Evolutionary conservation across 2,888 invertebrate genomes (phyloP), one percentile per base, ranked within the genome.

Genomic region (Drosophila acutilabella): DNA sequence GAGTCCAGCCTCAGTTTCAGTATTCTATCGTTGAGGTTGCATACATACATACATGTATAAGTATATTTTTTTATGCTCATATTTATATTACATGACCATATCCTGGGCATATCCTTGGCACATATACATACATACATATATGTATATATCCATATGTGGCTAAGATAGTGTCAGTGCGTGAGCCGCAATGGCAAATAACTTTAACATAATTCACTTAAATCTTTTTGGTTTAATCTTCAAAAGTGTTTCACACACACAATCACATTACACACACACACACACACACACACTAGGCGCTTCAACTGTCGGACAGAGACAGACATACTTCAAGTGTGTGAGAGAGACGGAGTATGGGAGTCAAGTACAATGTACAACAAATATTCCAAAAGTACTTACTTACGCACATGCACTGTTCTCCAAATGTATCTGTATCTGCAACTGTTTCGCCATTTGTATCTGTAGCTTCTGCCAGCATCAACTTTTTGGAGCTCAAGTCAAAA

Each of bases 181-280:
- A 61, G 84, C 48, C 65, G 66, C 65, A 58, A 66, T 57, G 84
- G 77, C 81, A 78, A 87, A 87, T 81, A 83, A 83, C 83, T 83
- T 83, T 71, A 81, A 78, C 86, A 85, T 88, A 85, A 88, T 85
- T 85, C 88, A 88, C 88, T 82, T 85, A 85, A 82, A 85, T 88
- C 84, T 85, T 82, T 82, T 82, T 67, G 86, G 79, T 85, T 82
- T 88, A 78, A 85, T 85, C 88, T 88, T 78, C 74, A 88, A 81
- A 82, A 82, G 88, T 81, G 81, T 80, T 84, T 78, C 58, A 72
- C 67, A 66, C 54, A 57, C 66, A 68, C 67, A 62, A n/a, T n/a
- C n/a, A n/a, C n/a, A n/a, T n/a, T n/a, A n/a, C 64, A 47, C 62
- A 73, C 42, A 36, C 23, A 23, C 23, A 23, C 23, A 23, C 2